Evolutionary conservation across 2,113 vertebrate genomes (phyloP), one percentile per base, ranked within the genome.

Genomic region (Barbus barbus): DNA sequence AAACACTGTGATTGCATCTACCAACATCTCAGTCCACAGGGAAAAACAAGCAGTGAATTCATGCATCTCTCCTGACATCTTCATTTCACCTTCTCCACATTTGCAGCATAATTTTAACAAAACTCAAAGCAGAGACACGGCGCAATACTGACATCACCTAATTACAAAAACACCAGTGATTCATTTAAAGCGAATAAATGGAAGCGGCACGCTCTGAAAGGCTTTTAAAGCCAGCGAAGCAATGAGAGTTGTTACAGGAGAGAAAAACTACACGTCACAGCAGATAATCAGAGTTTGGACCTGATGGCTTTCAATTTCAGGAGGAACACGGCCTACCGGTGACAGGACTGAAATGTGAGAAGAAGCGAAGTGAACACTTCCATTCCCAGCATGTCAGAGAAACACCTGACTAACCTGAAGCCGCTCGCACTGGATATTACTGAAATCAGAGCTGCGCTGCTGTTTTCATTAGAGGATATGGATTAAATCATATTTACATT

Each of bases 381-480:
- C 48, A 33, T 75, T 83, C 38, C 36, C n/a, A 18, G 28, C 41
- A 56, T 71, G 71, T 86, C 72, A 60, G n/a, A 69, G 31, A 81
- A 74, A 75, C 82, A 81, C 46, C 77, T 18, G 77, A 38, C 48
- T 46, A 78, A 84, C 56, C 60, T 81, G 60, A 36, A 81, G 63
- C 51, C 56, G 63, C 38, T 16, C 48, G 22, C 53, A 24, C 77
- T 36, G 58, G 53, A 61, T 86, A 36, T 51, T 73, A 73, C 72
- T 38, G 20, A 48, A 8, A 36, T 24, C 22, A 38, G 13, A 60
- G 53, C 76, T 4, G 0, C 7, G 31, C 20, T 61, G 22, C 8
- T 60, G 41, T 78, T 78, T 61, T 61, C 36, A 78, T 61, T 58
- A 60, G 6, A 78, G 28, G 56, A 48, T 46, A 65, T 16, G 20